Evolutionary conservation across 1,140 invertebrate species (phyloP), one percentile per base, ranked within the genome.

Genomic region (Neodiprion fabricii): DNA sequence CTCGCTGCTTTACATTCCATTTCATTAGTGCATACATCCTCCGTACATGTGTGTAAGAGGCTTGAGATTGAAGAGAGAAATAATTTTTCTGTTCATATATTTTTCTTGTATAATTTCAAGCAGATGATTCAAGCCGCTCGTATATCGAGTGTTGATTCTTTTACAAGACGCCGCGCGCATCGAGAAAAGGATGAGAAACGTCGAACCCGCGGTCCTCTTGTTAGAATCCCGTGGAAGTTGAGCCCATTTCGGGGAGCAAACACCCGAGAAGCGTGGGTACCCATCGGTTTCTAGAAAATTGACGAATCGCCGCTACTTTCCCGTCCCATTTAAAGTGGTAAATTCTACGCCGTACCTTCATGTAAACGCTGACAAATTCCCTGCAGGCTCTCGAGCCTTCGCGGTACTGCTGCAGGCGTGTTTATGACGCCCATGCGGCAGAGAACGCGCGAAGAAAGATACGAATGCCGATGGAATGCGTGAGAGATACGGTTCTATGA

Each of bases 401-500:
- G 28, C 28, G 28, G 28, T 40, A 40, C 1, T 40, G 28, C 28
- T 40, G 28, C 28, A 5, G 28, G 49, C 74, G 48, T 53, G 67
- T 61, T 61, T 12, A 61, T 61, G 53, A 61, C 28, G 28, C 28
- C 53, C n/a, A 61, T 61, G 11, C n/a, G 9, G 11, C 53, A 9
- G 11, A 61, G 53, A 61, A 61, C 53, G 53, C 53, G 53, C 11
- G 4, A 61, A 61, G n/a, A 61, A 61, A 61, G 3, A 61, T 61
- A 61, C 53, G 5, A 61, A 61, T 61, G n/a, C 53, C n/a, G 53
- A 12, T 69, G 67, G 67, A 69, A 69, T 69, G 67, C 67, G 14
- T 61, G 67, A 21, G 12, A 23, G 67, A 69, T 69, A 69, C 67
- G 67, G 67, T 69, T 69, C 67, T 69, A 12, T 69, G 67, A 69